Percentiles rank a stretch among this genome's conserved stretches.
Evolutionary conservation across 2,797 vertebrate species (phyloP).

Genomic region (Miichthys miiuy): DNA sequence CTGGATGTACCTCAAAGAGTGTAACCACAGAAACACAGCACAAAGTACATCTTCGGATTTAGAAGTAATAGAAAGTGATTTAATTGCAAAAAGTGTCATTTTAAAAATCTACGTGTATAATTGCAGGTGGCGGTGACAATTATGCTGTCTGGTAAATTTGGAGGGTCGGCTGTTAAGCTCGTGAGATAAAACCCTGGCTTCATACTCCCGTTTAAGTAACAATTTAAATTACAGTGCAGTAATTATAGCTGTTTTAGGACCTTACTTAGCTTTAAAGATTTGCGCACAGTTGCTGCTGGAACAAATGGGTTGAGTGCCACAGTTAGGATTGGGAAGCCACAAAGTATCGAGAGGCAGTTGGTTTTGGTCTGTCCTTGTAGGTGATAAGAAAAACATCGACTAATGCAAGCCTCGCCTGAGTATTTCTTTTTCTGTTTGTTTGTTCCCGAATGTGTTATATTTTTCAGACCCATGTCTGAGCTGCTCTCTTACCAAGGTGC

Average conservation of each 20-base stretch:
- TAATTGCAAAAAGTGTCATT: not conserved
- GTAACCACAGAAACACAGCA: not conserved
- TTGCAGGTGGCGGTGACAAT: not conserved
- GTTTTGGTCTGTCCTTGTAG: not conserved
- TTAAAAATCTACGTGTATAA: not conserved
- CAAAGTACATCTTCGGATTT: not conserved
- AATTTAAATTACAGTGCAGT: not conserved
- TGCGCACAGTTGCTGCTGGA: not conserved
- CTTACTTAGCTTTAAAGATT: not conserved
- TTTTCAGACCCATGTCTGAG: conserved; percentile 13
- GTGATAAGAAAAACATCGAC: not conserved
- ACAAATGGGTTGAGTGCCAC: not conserved
- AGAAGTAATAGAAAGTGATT: not conserved
- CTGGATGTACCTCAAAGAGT: not conserved
- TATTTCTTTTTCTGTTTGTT: not conserved
- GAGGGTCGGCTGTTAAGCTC: not conserved
- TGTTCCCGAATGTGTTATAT: conserved; percentile 9
- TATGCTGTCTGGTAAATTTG: not conserved
- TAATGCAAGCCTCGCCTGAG: not conserved
- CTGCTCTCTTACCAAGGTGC: conserved; percentile 3
- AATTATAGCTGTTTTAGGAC: not conserved
- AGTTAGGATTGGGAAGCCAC: not conserved
- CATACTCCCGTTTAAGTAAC: not conserved
- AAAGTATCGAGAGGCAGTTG: not conserved
- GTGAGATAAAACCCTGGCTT: not conserved